phyloP scores from a whole-genome alignment of 2,888 invertebrate genomes.

The Clitarchus hookeri region DNA sequence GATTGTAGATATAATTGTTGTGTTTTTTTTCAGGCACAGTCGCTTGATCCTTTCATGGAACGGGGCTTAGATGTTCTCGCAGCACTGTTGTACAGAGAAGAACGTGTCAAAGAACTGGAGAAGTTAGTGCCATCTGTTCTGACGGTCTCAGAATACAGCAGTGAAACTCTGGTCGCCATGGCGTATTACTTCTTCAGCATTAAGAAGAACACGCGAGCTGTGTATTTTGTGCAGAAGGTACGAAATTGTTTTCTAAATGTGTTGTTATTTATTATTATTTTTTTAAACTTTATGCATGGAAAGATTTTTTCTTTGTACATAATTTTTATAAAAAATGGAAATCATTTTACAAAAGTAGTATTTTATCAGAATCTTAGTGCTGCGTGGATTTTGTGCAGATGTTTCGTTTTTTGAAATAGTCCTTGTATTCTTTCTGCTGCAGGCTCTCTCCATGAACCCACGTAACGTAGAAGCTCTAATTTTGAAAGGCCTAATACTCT shows the following conservation, averaged over 20 bases:
- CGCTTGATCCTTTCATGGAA: slow-evolving; percentile 60
- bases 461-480: slow-evolving; percentile 74
- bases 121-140: slow-evolving; percentile 60
- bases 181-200: slow-evolving; percentile 70
- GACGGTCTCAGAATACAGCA: slow-evolving; percentile 59
- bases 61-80: slow-evolving; percentile 69
- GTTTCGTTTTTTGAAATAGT: no score
- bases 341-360: no score
- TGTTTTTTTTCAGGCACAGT: slow-evolving; percentile 55
- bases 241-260: background rate
- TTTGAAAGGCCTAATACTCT: slow-evolving; percentile 70
- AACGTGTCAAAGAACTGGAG: slow-evolving; percentile 65
- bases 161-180: slow-evolving; percentile 77
- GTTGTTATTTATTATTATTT: no score
- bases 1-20: no score
- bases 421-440: slow-evolving; percentile 63
- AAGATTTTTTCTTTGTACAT: no score
- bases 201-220: slow-evolving; percentile 69
- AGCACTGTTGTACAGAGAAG: slow-evolving; percentile 64
- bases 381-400: no score
- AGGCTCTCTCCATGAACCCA: slow-evolving; percentile 63
- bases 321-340: no score
- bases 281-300: no score
- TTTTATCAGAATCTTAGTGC: no score
- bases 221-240: slow-evolving; percentile 73